phyloP scores from a whole-genome alignment of 2,113 vertebrate genomes.

The Lepidothrix coronata region DNA sequence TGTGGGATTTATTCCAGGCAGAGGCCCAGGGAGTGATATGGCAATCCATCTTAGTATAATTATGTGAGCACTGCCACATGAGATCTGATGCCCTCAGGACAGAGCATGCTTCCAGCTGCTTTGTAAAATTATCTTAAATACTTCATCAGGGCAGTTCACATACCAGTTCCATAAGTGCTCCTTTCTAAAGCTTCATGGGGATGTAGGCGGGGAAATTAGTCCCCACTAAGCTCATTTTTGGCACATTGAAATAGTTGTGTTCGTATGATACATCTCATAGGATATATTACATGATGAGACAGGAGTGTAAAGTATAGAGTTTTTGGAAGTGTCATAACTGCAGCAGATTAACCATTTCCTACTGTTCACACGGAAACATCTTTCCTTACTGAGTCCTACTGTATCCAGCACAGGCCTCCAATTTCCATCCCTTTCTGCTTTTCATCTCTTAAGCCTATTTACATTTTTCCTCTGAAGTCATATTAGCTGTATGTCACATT shows the following conservation, averaged over 20 bases:
- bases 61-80: not conserved
- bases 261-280: not conserved
- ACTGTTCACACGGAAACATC: not conserved
- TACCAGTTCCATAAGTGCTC: not conserved
- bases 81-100: constrained; percentile 25
- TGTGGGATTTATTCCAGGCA: constrained; percentile 22
- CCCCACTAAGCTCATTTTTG: constrained; percentile 32
- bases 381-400: not conserved
- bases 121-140: constrained; percentile 26
- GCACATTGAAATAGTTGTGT: not conserved
- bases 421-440: not conserved
- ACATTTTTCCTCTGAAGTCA: not conserved
- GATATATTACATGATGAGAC: not conserved
- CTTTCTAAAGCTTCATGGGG: constrained; percentile 9
- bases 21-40: not conserved
- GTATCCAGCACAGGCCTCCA: not conserved
- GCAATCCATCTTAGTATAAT: not conserved
- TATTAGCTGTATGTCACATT: not conserved
- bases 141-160: not conserved
- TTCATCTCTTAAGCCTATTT: constrained; percentile 5
- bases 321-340: constrained; percentile 19
- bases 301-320: not conserved
- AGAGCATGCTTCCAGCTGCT: not conserved
- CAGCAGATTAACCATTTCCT: not conserved
- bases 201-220: constrained; percentile 29